Evolutionary conservation across 2,113 vertebrate species (phyloP).

Genomic region (Nibea coibor): DNA sequence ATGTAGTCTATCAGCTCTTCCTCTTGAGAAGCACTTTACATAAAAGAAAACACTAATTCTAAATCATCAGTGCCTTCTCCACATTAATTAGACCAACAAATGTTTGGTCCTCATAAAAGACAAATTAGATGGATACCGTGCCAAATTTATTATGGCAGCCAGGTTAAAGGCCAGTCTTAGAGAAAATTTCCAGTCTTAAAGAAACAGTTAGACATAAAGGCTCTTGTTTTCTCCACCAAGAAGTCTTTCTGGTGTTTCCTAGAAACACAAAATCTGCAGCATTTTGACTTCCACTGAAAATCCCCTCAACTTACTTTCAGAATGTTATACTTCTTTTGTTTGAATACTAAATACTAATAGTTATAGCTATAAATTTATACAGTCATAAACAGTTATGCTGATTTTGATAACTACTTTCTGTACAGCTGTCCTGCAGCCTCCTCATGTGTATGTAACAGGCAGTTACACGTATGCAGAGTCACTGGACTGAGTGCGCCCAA

Average conservation of each 20-base stretch:
- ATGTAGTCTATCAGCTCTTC: not conserved
- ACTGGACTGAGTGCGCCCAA: slow-evolving; percentile 94
- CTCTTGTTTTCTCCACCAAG: no score
- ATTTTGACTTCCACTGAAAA: not conserved
- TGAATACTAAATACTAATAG: not conserved
- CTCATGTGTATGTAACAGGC: not conserved
- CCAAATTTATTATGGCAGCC: not conserved
- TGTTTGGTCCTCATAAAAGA: not conserved
- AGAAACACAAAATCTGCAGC: not conserved
- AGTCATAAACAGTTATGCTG: not conserved
- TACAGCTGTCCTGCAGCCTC: slow-evolving; percentile 8
- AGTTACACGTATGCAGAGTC: slow-evolving; percentile 92
- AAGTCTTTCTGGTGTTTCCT: not conserved
- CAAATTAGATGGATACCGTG: not conserved
- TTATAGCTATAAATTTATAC: no score
- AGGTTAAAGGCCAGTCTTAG: not conserved
- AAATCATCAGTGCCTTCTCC: not conserved
- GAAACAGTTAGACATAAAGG: no score
- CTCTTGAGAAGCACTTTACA: not conserved
- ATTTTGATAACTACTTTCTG: not conserved
- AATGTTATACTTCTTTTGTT: not conserved
- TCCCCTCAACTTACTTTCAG: not conserved
- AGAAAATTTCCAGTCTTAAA: not conserved
- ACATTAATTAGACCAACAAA: not conserved
- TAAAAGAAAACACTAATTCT: not conserved